Conservation (phyloP, 2,797 vertebrate species). For the Scolopax bukidnonensis region DNA sequence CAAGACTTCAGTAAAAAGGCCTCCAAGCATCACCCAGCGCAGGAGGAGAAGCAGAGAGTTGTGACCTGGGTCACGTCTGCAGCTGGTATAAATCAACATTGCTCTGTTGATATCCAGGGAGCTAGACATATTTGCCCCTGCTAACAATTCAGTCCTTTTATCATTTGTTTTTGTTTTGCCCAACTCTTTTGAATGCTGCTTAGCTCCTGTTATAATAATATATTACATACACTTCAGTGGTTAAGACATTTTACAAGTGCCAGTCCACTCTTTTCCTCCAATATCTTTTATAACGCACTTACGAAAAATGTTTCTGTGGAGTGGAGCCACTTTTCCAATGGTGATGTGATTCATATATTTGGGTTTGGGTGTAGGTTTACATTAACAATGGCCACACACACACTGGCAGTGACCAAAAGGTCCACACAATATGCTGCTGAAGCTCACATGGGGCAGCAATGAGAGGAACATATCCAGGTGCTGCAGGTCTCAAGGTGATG, state of each 20-base stretch:
- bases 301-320: background rate
- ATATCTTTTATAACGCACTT: background rate
- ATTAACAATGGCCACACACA: no score
- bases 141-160: background rate
- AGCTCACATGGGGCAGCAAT: background rate
- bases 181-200: background rate
- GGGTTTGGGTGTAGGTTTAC: background rate
- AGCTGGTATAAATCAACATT: constrained; percentile 27
- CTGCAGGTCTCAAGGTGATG: background rate
- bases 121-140: background rate
- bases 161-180: background rate
- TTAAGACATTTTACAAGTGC: background rate
- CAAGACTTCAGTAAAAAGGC: background rate
- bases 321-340: background rate
- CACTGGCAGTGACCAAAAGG: background rate
- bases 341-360: background rate
- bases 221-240: background rate
- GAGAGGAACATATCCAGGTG: background rate
- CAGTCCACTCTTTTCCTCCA: background rate
- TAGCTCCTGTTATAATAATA: background rate
- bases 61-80: constrained; percentile 12
- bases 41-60: background rate
- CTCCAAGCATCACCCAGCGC: background rate
- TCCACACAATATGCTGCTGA: background rate
- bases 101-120: background rate